Evolutionary conservation across 2,888 invertebrate species (phyloP).

Genomic region (Lysandra bellargus): DNA sequence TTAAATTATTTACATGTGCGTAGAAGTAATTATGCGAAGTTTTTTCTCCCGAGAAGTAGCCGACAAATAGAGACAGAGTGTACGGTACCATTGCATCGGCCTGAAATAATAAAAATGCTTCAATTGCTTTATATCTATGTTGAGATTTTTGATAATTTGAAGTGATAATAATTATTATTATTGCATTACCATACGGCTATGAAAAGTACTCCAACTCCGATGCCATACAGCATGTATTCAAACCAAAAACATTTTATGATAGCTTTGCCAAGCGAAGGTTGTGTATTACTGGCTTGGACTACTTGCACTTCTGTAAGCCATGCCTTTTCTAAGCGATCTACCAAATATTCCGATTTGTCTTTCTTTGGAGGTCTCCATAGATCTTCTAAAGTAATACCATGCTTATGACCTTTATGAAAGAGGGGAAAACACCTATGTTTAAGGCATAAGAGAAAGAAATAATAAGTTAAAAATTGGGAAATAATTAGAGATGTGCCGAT

Average conservation of each 20-base stretch:
- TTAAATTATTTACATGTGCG: constrained; percentile 84
- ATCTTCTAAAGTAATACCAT: constrained; percentile 23
- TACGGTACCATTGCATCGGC: constrained; percentile 81
- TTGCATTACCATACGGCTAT: constrained; percentile 75
- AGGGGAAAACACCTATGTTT: constrained; percentile 51
- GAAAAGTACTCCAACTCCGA: constrained; percentile 77
- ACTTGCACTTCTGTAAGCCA: constrained; percentile 81
- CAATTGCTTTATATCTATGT: too few species aligned
- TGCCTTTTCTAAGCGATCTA: constrained; percentile 82
- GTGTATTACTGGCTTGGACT: constrained; percentile 65
- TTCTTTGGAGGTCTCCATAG: constrained; percentile 54
- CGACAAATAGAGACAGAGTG: constrained; percentile 82
- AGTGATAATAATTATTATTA: background rate
- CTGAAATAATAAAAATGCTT: constrained; percentile 55
- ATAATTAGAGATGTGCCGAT: background rate
- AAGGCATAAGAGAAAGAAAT: too few species aligned
- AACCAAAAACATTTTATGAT: constrained; percentile 81
- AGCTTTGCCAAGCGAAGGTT: constrained; percentile 81
- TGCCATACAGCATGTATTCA: constrained; percentile 80
- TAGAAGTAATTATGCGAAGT: constrained; percentile 64
- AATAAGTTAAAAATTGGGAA: background rate
- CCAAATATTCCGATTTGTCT: constrained; percentile 83
- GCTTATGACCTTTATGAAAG: constrained; percentile 25
- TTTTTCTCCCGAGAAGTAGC: constrained; percentile 79
- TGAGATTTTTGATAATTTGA: background rate